These are phyloP conservation scores for Brachycybe producta DNA, from an alignment of 2,888 invertebrate species.

Conservation along the genomic window DNA sequence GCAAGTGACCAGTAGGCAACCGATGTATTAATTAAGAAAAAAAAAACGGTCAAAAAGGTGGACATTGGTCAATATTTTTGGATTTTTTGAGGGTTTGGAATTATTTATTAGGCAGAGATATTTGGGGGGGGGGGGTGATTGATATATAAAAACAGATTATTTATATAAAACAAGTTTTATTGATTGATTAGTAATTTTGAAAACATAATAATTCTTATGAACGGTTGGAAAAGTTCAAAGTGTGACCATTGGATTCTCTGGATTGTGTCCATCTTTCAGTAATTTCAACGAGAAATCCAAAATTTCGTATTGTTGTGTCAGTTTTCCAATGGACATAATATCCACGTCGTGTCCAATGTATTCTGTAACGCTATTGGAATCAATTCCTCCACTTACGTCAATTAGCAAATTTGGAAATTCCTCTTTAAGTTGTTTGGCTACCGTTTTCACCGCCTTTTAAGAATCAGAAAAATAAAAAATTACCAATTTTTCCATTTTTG, in stretches of 20 bases:
- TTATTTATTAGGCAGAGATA: too few relatives aligned
- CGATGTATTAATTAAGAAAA: constrained; percentile 11
- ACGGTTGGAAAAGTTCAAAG: too few relatives aligned
- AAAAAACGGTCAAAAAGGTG: too few relatives aligned
- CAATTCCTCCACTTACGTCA: constrained; percentile 37
- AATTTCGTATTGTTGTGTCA: constrained; percentile 35
- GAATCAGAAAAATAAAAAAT: not conserved
- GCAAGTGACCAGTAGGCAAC: constrained; percentile 1
- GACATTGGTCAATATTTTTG: too few relatives aligned
- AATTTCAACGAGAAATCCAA: constrained; percentile 37
- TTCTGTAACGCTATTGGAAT: constrained; percentile 27
- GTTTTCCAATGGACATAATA: constrained; percentile 34
- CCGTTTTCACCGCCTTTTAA: constrained; percentile 27
- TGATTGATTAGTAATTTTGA: too few relatives aligned
- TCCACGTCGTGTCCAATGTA: constrained; percentile 32
- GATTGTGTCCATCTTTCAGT: not conserved
- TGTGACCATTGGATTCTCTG: not conserved
- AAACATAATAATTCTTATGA: too few relatives aligned
- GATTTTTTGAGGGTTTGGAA: too few relatives aligned
- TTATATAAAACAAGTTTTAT: too few relatives aligned
- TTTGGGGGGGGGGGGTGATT: not conserved
- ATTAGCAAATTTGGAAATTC: constrained; percentile 30
- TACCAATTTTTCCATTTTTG: not conserved
- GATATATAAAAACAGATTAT: too few relatives aligned
- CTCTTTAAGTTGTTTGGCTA: constrained; percentile 29